phyloP scores from a whole-genome alignment of 2,797 vertebrate genomes.

The Eulemur mongoz region DNA sequence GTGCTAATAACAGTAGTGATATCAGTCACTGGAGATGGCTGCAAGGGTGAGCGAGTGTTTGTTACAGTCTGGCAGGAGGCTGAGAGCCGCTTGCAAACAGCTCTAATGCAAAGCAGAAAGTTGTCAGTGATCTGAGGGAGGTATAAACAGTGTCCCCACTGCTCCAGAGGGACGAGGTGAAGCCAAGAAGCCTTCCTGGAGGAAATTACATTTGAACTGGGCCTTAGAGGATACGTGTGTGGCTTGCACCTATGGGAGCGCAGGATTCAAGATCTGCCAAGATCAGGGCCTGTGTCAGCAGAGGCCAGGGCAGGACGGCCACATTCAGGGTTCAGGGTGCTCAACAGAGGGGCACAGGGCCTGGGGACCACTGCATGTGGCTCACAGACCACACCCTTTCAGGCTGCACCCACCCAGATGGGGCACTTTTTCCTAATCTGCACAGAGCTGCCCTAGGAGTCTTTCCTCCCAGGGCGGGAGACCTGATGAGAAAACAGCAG shows the following conservation, averaged over 20 bases:
- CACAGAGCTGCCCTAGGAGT: neutral
- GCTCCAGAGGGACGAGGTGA: fast-evolving
- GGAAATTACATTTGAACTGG: neutral
- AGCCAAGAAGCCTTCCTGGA: neutral
- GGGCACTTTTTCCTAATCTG: neutral
- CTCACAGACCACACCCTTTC: neutral
- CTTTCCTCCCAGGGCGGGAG: neutral
- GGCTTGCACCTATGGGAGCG: neutral
- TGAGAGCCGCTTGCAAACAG: neutral
- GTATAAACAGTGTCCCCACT: fast-evolving
- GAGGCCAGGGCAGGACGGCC: neutral
- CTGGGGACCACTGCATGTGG: fast-evolving
- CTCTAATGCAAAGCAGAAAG: neutral
- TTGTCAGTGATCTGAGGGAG: neutral
- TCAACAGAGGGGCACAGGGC: fast-evolving
- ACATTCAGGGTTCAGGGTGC: no score
- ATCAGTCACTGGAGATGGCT: no score
- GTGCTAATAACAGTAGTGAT: no score
- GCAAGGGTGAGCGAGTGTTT: neutral
- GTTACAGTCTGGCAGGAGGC: neutral
- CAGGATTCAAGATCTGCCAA: neutral
- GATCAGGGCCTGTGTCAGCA: fast-evolving
- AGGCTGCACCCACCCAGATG: neutral
- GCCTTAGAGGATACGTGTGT: fast-evolving
- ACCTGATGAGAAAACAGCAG: neutral